Percentiles rank a stretch among this genome's conserved stretches.
Evolutionary conservation across 2,113 vertebrate species (phyloP).

Genomic region (Colistium nudipinnis): DNA sequence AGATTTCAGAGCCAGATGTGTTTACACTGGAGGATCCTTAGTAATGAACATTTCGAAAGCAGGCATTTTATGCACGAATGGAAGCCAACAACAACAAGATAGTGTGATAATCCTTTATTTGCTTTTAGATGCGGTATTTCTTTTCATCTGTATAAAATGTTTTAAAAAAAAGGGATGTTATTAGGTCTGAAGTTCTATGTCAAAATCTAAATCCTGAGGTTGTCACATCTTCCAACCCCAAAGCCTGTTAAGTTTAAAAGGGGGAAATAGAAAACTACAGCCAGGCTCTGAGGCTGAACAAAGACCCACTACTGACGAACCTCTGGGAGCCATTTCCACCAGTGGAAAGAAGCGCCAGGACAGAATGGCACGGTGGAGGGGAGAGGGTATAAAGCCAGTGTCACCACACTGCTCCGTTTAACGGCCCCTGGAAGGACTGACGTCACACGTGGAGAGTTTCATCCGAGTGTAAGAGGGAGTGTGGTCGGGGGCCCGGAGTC

Average conservation of each 20-base stretch:
- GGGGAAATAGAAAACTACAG: slow-evolving; percentile 3
- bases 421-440: slow-evolving; percentile 61
- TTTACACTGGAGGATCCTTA: slow-evolving; percentile 38
- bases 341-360: slow-evolving; percentile 41
- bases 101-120: not conserved
- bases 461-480: slow-evolving; percentile 36
- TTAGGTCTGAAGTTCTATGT: rapidly evolving
- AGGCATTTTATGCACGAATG: slow-evolving; percentile 22
- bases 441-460: slow-evolving; percentile 64
- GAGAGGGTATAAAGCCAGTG: slow-evolving; percentile 24
- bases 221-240: not conserved
- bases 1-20: slow-evolving; percentile 58
- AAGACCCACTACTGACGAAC: slow-evolving; percentile 19
- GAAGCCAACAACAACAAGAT: slow-evolving; percentile 10
- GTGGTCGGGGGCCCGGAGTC: slow-evolving; percentile 48
- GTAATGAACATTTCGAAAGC: slow-evolving; percentile 21
- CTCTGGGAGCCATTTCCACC: slow-evolving; percentile 38
- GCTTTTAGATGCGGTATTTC: not conserved
- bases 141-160: not conserved
- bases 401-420: slow-evolving; percentile 44
- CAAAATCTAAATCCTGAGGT: not conserved
- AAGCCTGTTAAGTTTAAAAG: not conserved
- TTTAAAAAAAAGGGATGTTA: not conserved
- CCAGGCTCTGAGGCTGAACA: not conserved
- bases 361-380: slow-evolving; percentile 1